Conservation (phyloP, 1,140 invertebrate genomes). For the Heliconius congener region DNA sequence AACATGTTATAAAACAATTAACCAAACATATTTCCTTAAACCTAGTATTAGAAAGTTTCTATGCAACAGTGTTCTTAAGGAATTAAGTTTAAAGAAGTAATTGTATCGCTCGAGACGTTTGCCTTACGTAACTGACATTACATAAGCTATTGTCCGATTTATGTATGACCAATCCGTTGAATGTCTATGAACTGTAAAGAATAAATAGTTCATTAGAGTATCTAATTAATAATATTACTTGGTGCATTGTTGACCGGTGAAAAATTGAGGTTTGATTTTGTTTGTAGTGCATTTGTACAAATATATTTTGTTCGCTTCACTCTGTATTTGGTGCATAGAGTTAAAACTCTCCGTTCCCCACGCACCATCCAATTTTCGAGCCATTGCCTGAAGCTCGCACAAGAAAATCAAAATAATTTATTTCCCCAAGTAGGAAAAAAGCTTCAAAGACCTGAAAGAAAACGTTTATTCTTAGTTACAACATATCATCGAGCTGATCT, state of each 20-base stretch:
- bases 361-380: no score
- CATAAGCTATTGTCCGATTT: slow-evolving; percentile 6
- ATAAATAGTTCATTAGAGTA: background rate
- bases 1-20: background rate
- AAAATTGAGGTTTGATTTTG: no score
- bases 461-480: no score
- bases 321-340: background rate
- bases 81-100: background rate
- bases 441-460: no score
- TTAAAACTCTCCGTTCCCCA: no score
- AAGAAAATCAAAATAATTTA: no score
- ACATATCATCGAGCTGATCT: no score
- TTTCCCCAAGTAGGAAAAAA: no score
- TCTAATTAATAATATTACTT: background rate
- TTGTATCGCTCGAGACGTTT: slow-evolving; percentile 4
- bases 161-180: background rate
- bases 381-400: no score
- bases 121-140: slow-evolving; percentile 1
- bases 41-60: slow-evolving; percentile 1
- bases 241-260: no score
- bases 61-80: background rate
- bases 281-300: no score
- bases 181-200: background rate
- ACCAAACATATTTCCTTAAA: background rate
- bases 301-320: background rate